Base-by-base conservation (phyloP, 2,797 vertebrate species). In the Lophius americanus region DNA sequence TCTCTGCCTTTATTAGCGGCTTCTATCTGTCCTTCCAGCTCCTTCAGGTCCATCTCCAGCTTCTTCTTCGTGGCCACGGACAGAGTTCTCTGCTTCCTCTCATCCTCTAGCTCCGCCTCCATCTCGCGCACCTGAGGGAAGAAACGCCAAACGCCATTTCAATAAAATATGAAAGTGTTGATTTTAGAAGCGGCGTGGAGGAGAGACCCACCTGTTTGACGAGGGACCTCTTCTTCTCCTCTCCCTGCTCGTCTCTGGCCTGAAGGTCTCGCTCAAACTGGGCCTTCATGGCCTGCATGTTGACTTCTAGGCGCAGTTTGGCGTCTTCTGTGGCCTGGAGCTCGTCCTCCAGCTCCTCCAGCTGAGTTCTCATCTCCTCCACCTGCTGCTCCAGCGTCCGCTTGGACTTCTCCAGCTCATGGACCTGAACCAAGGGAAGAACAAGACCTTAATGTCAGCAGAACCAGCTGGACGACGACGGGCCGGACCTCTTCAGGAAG, bases 281-380 rank as follows among this genome's bases (percentile, higher is more conserved):
- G 51, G 95, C 95, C 86, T 97, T 99, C 92, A 98, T 94, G 48
- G 98, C 98, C 88, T 99, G 98, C 97, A 98, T 98, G 85, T 99
- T 99, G 88, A 99, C 98, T 84, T 99, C 98, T 69, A 99, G 85
- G 14, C 98, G 93, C 76, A 99, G 94, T 79, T 99, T 99, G 85
- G 96, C 98, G 0, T 99, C 98, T 70, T 99, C 98, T 0, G 98
- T 97, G 23, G 96, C 96, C 92, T 99, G 98, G 56, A 99, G 94
- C 84, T 99, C 98, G 0, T 99, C 98, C 83, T 99, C 98, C 68
- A 99, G 90, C 90, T 99, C 98, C 73, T 99, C 98, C 88, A 99
- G 87, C 87, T 99, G 98, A 2, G 95, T 97, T 77, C 95, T 95
- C 97, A 98, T 99, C 89, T 99, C 98, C 76, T 98, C 97, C 86